Evolutionary conservation across 2,113 vertebrate species (phyloP), one percentile per base, ranked within the genome.

Genomic region (Bolborhynchus lineola): DNA sequence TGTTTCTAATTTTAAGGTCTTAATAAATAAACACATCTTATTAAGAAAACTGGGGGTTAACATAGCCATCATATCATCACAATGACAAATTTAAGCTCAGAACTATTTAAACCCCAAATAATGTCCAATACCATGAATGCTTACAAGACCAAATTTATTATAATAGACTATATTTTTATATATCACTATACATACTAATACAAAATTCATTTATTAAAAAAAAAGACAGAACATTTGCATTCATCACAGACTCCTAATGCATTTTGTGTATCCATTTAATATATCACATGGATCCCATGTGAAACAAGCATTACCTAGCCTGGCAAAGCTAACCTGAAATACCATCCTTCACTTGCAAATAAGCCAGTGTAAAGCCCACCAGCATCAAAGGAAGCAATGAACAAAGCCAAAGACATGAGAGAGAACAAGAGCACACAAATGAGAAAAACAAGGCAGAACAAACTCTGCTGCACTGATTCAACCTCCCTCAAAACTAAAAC

Each of bases 1-100:
- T 84, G 71, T 35, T 4, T 55, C 70, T 82, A 24, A 92, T 89
- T 84, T 60, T 25, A 47, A 18, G 44, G 62, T 52, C 41, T 87
- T 60, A 55, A 55, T 59, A 75, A 88, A 31, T 68, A 31, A 49
- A 44, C 39, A 50, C 16, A 46, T 50, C 60, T 70, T 20, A 47
- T 29, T 47, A 85, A 47, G 64, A 68, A 87, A 96, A 41, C 4
- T 25, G 63, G 60, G 28, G 62, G 14, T 47, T 64, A 65, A n/a
- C 59, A 46, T 0, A 0, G 63, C 29, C 50, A 21, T 64, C 39
- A 1, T 26, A 15, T 53, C 74, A 63, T 35, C 50, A 23, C 0
- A 0, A 60, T 46, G 70, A 65, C 42, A 69, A 52, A 64, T 23
- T 47, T 10, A 77, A 72, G 7, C 57, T 55, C 52, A 35, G 87